phyloP scores from a whole-genome alignment of 1,140 invertebrate genomes.

The Chymomyza costata region DNA sequence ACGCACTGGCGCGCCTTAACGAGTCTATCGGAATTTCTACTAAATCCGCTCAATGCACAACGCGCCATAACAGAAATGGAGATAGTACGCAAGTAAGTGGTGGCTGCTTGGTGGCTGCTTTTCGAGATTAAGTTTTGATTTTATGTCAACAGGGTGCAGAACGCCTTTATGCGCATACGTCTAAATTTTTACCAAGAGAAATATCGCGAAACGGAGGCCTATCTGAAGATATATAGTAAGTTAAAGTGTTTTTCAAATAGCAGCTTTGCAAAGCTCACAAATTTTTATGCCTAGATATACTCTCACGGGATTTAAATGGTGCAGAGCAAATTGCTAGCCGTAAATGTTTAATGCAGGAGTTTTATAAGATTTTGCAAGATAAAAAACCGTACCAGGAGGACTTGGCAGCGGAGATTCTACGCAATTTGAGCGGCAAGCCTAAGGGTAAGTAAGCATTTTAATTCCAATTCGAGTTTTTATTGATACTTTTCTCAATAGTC shows the following conservation, averaged over 20 bases:
- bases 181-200: constrained; percentile 31
- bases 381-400: constrained; percentile 12
- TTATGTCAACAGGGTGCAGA: constrained; percentile 33
- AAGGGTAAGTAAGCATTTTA: constrained; percentile 30
- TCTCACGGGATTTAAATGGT: constrained; percentile 49
- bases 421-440: constrained; percentile 51
- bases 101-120: too few relatives aligned
- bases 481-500: constrained; percentile 18
- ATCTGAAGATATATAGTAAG: constrained; percentile 52
- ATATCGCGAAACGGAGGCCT: constrained; percentile 36
- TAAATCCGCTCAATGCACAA: constrained; percentile 52
- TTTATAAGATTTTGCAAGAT: constrained; percentile 46
- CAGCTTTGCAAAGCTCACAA: not conserved
- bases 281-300: constrained; percentile 31
- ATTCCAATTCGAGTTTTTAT: not conserved
- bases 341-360: constrained; percentile 41
- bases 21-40: constrained; percentile 48
- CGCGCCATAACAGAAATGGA: constrained; percentile 48
- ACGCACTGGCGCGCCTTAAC: constrained; percentile 52
- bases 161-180: constrained; percentile 49
- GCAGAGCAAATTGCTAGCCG: constrained; percentile 43
- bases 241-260: not conserved
- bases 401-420: constrained; percentile 43
- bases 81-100: constrained; percentile 54
- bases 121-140: not conserved